Base-by-base conservation (phyloP, 2,888 invertebrate genomes). In the Ectobius pallidus region DNA sequence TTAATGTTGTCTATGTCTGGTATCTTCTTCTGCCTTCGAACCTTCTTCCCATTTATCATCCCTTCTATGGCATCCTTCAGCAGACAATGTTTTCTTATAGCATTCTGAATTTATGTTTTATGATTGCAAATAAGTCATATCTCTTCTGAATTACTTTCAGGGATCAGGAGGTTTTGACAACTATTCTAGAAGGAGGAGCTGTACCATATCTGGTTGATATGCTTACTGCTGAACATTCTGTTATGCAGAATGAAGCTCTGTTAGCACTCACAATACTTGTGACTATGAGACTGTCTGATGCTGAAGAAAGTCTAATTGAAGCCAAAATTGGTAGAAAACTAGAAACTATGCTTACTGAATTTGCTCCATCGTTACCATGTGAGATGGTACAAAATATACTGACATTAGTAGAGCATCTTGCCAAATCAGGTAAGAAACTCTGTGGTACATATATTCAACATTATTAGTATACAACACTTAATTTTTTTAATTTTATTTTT, bases 211-310 rank as follows among this genome's bases (percentile, higher is more conserved):
- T 96, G 78, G 90, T 94, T 14, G 89, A 89, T 82, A 95, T 96
- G 96, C 85, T 93, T 76, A 88, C 90, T 3, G 92, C 93, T 2
- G 92, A 93, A 79, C 94, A 95, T 84, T 86, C 91, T 7, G 89
- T 95, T 32, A 96, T 96, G 96, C 93, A 93, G 81, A 92, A 92
- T 81, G 94, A 94, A 83, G 92, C 93, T 0, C 86, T 93, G 71
- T 85, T 91, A 77, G 90, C 93, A 42, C 85, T 94, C 71, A 90
- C 89, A 76, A 86, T 93, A 46, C 83, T 93, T 11, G 83, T 83
- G 34, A 80, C 82, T 0, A 82, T 83, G 63, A 81, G 81, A 70
- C 78, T 82, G 20, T 44, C 74, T 0, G 80, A 81, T 46, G 77
- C 78, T 27, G 78, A 78, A 55, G 69, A 76, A 14, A 63, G 68